These are phyloP conservation scores for Xyliphius kryptos DNA, from an alignment of 2,113 vertebrate species.

Conservation along the genomic window DNA sequence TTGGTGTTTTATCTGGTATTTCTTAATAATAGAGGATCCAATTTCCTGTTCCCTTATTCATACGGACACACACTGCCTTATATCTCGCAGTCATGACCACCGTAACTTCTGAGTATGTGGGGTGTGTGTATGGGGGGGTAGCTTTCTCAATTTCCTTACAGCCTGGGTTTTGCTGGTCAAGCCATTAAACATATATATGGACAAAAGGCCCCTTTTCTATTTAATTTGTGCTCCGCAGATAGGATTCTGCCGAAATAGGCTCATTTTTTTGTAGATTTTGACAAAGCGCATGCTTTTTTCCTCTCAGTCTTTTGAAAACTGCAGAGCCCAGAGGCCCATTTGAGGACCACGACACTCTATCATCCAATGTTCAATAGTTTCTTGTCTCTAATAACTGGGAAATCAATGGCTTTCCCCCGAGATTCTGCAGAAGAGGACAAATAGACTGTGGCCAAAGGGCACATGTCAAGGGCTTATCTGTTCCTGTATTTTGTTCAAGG, in stretches of 20 bases:
- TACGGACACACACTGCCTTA: constrained; percentile 17
- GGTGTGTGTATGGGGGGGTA: constrained; percentile 23
- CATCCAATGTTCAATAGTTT: constrained; percentile 87
- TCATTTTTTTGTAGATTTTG: constrained; percentile 69
- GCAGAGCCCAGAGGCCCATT: constrained; percentile 60
- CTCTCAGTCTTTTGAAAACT: too few species aligned
- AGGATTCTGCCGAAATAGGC: constrained; percentile 59
- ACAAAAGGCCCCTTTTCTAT: constrained; percentile 1
- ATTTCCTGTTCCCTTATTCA: constrained; percentile 26
- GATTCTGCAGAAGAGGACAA: constrained; percentile 60
- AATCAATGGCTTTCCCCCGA: constrained; percentile 77
- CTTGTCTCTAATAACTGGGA: constrained; percentile 83
- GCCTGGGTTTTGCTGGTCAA: constrained; percentile 34
- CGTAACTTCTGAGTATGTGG: constrained; percentile 8
- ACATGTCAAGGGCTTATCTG: constrained; percentile 41
- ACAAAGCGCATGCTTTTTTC: constrained; percentile 55
- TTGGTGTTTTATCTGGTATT: constrained; percentile 18
- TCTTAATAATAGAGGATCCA: constrained; percentile 24
- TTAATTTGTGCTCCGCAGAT: constrained; percentile 41
- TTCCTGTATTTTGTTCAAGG: constrained; percentile 10
- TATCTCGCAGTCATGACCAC: constrained; percentile 2
- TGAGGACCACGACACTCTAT: constrained; percentile 77
- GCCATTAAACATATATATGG: constrained; percentile 37
- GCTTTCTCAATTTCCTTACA: constrained; percentile 38
- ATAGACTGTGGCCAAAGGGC: constrained; percentile 28